Percentiles rank a stretch among this genome's conserved stretches.
Evolutionary conservation across 2,888 invertebrate species (phyloP).

Genomic region (Lordiphosa fenestrarum): DNA sequence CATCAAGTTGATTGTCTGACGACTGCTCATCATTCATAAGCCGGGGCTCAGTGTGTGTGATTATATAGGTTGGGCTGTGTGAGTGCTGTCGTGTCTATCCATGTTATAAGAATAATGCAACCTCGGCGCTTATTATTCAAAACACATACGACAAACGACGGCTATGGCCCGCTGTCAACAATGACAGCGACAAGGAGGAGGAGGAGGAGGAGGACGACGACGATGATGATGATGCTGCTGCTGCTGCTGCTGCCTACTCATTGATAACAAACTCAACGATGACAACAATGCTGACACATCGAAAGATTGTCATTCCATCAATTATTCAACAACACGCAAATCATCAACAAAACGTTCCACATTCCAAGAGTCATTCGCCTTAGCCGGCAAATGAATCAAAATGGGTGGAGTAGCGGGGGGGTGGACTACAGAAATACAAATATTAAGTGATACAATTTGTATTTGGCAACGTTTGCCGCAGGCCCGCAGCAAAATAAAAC

Average conservation of each 20-base stretch:
- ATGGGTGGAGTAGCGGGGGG: constrained; percentile 14
- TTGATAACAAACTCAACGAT: constrained; percentile 52
- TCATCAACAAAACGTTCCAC: constrained; percentile 61
- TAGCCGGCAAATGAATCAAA: constrained; percentile 28
- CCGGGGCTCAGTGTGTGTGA: constrained; percentile 4
- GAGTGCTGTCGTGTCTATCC: background rate
- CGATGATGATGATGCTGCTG: background rate
- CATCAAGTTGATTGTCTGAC: constrained; percentile 51
- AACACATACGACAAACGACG: constrained; percentile 30
- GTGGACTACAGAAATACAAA: constrained; percentile 34
- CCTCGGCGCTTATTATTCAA: constrained; percentile 61
- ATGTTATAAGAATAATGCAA: constrained; percentile 42
- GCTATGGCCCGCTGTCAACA: constrained; percentile 43
- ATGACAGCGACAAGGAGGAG: constrained; percentile 25
- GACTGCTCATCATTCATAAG: constrained; percentile 64
- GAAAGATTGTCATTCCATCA: constrained; percentile 70
- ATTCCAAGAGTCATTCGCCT: constrained; percentile 44
- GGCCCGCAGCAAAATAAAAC: constrained; percentile 39
- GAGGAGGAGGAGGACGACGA: constrained; percentile 8
- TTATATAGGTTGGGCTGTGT: background rate
- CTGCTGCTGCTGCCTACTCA: constrained; percentile 23
- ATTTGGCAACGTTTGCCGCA: constrained; percentile 55
- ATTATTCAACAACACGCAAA: constrained; percentile 71
- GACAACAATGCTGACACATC: constrained; percentile 69
- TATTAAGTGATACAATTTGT: constrained; percentile 68